These are phyloP conservation scores for Pseudanteris insignis DNA, from an alignment of 2,888 invertebrate genomes.

Conservation along the genomic window DNA sequence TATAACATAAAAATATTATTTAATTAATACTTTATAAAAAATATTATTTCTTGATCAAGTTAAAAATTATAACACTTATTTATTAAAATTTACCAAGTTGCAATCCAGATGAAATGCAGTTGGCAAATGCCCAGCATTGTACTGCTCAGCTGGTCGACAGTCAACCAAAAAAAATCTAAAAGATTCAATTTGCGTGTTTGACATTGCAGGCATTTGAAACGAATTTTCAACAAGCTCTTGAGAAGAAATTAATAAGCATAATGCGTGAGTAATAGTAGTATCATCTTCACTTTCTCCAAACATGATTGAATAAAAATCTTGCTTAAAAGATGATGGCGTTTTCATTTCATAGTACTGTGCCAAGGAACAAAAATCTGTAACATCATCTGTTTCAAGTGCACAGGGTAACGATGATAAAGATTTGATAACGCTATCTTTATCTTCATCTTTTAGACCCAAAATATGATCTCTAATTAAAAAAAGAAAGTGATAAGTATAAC, in stretches of 20 bases:
- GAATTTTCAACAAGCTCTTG: conserved; percentile 89
- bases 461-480: conserved; percentile 83
- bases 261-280: conserved; percentile 78
- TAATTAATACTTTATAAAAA: too few species aligned
- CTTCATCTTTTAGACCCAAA: conserved; percentile 78
- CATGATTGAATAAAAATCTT: conserved; percentile 72
- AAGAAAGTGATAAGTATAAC: too few species aligned
- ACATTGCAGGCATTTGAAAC: conserved; percentile 70
- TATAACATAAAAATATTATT: too few species aligned
- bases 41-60: too few species aligned
- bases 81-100: conserved; percentile 79
- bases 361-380: conserved; percentile 94
- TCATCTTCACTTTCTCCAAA: conserved; percentile 71
- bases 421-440: conserved; percentile 75
- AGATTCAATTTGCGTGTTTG: conserved; percentile 58
- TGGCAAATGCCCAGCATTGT: conserved; percentile 94
- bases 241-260: conserved; percentile 96
- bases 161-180: conserved; percentile 96
- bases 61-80: background rate
- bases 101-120: conserved; percentile 98
- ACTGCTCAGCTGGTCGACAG: conserved; percentile 92
- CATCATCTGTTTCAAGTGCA: conserved; percentile 91
- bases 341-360: conserved; percentile 95
- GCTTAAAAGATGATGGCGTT: conserved; percentile 92
- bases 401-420: conserved; percentile 80